Evolutionary conservation across 2,888 invertebrate species (phyloP).

Genomic region (Podabrus alpinus): DNA sequence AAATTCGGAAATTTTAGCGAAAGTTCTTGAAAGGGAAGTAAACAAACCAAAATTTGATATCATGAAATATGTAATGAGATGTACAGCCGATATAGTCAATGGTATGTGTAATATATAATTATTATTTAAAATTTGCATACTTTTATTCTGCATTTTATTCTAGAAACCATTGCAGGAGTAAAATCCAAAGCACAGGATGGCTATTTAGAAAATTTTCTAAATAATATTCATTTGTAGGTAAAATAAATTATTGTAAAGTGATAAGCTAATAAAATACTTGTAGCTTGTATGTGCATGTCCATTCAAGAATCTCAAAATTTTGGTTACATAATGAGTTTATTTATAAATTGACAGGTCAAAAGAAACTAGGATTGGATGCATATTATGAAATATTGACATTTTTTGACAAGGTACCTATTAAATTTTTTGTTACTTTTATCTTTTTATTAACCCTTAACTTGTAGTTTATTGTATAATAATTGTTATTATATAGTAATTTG

Average conservation of each 20-base stretch:
- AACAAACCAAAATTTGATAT: constrained; percentile 3
- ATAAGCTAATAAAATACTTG: neutral
- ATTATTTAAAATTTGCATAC: neutral
- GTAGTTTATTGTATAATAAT: too few species aligned
- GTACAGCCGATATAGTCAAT: constrained; percentile 4
- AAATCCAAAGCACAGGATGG: constrained; percentile 12
- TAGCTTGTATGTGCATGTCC: constrained; percentile 11
- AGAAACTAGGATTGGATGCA: neutral
- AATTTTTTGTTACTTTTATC: too few species aligned
- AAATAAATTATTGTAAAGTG: neutral
- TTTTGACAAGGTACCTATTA: neutral
- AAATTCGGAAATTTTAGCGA: neutral
- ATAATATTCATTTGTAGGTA: neutral
- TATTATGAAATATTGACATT: rapidly evolving
- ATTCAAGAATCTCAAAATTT: constrained; percentile 13
- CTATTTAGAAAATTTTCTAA: neutral
- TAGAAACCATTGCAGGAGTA: constrained; percentile 10
- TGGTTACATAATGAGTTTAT: constrained; percentile 26
- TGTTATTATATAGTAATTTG: too few species aligned
- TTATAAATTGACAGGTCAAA: neutral
- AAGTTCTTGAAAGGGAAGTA: neutral
- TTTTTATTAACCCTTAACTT: too few species aligned
- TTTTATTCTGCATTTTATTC: neutral
- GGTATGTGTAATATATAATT: constrained; percentile 9
- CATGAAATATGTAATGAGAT: neutral